Evolutionary conservation across 2,113 vertebrate species (phyloP).

Genomic region (Rhagologus leucostigma): DNA sequence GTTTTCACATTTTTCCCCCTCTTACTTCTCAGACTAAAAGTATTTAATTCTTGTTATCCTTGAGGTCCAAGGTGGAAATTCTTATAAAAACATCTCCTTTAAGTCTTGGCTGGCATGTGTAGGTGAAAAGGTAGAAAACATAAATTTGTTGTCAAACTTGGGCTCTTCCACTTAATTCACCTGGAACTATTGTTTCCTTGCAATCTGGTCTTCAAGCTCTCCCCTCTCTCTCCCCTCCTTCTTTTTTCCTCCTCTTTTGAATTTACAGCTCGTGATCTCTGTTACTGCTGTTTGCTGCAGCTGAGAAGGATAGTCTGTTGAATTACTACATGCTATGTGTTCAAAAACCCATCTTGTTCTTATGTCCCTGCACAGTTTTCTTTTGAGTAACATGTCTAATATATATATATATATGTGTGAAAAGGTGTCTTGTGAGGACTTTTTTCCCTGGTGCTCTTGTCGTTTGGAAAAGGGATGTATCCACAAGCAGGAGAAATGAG

Average conservation of each 20-base stretch:
- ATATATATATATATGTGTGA: not conserved
- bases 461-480: not conserved
- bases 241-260: not conserved
- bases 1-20: not conserved
- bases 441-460: not conserved
- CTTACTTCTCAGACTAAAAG: not conserved
- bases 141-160: not conserved
- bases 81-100: not conserved
- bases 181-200: not conserved
- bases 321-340: not conserved
- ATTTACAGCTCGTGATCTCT: not conserved
- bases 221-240: fast-evolving
- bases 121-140: not conserved
- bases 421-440: not conserved
- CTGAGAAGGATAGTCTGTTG: not conserved
- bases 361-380: not conserved
- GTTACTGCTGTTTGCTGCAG: not conserved
- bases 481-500: not conserved
- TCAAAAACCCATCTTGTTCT: not conserved
- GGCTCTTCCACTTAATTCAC: not conserved
- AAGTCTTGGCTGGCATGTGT: not conserved
- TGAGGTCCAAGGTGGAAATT: not conserved
- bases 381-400: not conserved
- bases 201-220: not conserved
- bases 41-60: not conserved